A percentile compares a stretch with the other conserved stretches of the same genome.
Evolutionary conservation across 2,797 vertebrate species (phyloP).

Genomic region (Prunella strophiata): DNA sequence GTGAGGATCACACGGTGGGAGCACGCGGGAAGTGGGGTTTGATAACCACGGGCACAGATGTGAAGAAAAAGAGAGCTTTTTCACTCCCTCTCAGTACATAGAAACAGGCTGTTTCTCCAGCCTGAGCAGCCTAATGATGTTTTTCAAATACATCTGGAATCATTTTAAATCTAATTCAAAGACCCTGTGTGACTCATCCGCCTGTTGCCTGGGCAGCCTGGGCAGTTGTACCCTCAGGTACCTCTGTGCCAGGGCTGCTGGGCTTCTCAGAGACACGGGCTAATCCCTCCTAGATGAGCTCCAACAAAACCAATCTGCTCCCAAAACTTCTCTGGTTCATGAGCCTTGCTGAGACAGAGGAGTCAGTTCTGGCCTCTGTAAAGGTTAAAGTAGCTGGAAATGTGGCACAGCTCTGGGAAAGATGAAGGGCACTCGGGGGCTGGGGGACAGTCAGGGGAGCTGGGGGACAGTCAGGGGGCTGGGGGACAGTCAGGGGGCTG

Average conservation of each 20-base stretch:
- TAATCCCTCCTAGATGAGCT: not conserved
- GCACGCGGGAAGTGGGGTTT: not conserved
- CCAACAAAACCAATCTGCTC: not conserved
- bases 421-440: not conserved
- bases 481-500: too few species aligned
- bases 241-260: not conserved
- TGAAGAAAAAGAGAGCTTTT: not conserved
- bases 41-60: not conserved
- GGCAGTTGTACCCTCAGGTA: accelerated
- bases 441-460: not conserved
- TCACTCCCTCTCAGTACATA: not conserved
- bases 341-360: not conserved
- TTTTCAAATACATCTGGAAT: not conserved
- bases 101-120: not conserved
- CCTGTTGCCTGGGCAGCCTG: not conserved
- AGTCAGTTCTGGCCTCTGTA: accelerated
- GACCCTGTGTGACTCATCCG: not conserved
- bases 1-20: not conserved
- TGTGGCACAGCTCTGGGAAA: accelerated
- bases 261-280: not conserved
- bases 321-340: not conserved
- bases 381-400: not conserved
- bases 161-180: not conserved
- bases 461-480: not conserved
- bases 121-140: not conserved